Percentiles rank a stretch among this genome's conserved stretches.
These are phyloP conservation scores for Anagrus nilaparvatae DNA, from an alignment of 1,140 invertebrate genomes.

Conservation along the genomic window DNA sequence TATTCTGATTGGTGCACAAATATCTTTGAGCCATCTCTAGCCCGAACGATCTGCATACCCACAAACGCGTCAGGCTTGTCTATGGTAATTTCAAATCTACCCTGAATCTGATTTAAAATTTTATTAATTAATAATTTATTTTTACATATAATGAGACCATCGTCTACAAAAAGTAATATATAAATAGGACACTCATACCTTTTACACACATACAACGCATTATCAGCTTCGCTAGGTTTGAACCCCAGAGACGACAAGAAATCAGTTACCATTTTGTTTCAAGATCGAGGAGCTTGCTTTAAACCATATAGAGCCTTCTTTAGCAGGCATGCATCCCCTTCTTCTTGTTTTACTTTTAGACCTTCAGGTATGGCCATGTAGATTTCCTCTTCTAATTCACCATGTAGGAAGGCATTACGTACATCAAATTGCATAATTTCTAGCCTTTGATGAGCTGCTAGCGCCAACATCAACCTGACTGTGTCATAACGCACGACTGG, in stretches of 20 bases:
- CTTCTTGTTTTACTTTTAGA: slow-evolving; percentile 1
- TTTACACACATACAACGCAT: no score
- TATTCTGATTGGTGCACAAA: no score
- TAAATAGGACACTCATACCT: no score
- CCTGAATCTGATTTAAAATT: no score
- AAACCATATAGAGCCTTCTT: slow-evolving; percentile 27
- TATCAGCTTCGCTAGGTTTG: slow-evolving; percentile 10
- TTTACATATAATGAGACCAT: no score
- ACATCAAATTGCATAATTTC: slow-evolving; percentile 13
- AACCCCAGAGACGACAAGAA: slow-evolving; percentile 10
- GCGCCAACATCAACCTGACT: slow-evolving; percentile 6
- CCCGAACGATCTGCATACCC: no score
- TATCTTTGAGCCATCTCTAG: no score
- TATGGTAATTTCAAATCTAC: no score
- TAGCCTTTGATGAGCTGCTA: slow-evolving; percentile 7
- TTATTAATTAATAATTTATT: no score
- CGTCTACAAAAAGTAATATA: no score
- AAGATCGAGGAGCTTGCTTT: slow-evolving; percentile 20
- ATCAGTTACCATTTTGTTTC: slow-evolving; percentile 16
- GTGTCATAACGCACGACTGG: slow-evolving; percentile 15
- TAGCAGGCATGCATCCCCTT: slow-evolving; percentile 17
- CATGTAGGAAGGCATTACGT: slow-evolving; percentile 10
- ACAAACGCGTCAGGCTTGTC: no score
- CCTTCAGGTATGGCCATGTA: not conserved
- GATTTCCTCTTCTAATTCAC: slow-evolving; percentile 10